Base-by-base conservation (phyloP, 2,797 vertebrate species). In the Lates japonicus region DNA sequence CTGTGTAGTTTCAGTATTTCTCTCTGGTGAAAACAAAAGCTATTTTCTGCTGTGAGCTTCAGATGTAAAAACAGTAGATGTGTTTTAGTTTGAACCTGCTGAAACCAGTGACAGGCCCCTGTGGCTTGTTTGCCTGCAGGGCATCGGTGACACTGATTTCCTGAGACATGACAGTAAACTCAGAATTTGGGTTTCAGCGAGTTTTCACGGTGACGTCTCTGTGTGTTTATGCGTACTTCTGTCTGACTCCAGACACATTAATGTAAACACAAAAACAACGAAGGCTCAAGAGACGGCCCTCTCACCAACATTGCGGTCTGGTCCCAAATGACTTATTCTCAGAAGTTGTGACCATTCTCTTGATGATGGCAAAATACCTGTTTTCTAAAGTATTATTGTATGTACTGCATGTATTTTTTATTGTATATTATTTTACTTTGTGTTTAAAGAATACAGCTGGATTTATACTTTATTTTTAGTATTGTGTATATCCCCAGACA, bases 31-130 rank as follows among this genome's bases (percentile, higher is more conserved):
- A 57, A 41, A 70, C 4, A 35, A 60, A 42, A 65, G 29, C 22
- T 25, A 44, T 65, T 75, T 66, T 59, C 49, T 66, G 49, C 51
- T 29, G 5, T 33, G 11, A 68, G n/a, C 51, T 81, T 51, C 58
- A 78, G 19, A 52, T 65, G 62, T 74, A 46, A 81, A 83, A 62
- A 3, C 29, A 58, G 42, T 48, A 22, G 39, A 65, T n/a, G n/a
- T 64, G 70, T 75, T 77, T 86, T 65, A 16, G 68, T 78, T 68
- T 79, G 68, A 73, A 81, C 78, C 69, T 68, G 29, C 68, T 78
- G 78, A 74, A 74, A 42, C 58, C 76, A 72, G 70, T 20, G 65
- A 41, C 5, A 29, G 68, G 60, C 37, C 63, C 69, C 59, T 67
- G 60, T 42, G 64, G 63, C 77, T 49, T 67, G 51, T 74, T 82